These are phyloP conservation scores for Ladona fulva DNA, from an alignment of 1,140 invertebrate species.

Conservation along the genomic window DNA sequence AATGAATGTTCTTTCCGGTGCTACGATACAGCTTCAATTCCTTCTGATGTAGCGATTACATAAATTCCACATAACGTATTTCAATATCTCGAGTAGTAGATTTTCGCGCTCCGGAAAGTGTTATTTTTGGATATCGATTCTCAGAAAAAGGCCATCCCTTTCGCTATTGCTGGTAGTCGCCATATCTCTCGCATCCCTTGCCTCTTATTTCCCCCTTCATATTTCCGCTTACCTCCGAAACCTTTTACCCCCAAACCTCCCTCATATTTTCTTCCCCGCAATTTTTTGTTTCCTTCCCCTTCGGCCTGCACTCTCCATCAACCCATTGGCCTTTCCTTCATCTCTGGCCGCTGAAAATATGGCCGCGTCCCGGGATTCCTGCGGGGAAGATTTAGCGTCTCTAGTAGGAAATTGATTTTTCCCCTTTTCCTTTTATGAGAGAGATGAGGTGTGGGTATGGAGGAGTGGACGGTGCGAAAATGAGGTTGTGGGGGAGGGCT, in stretches of 20 bases:
- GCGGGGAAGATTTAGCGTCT: background rate
- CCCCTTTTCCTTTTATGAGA: background rate
- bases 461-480: background rate
- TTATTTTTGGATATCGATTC: no score
- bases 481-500: background rate
- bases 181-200: background rate
- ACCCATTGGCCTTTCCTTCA: background rate
- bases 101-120: no score
- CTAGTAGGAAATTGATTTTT: background rate
- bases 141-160: no score
- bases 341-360: background rate
- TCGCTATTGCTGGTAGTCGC: no score
- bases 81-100: no score
- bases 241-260: background rate
- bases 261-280: background rate
- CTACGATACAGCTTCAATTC: no score
- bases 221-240: background rate
- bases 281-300: background rate
- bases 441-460: background rate
- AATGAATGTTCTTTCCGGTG: no score
- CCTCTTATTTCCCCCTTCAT: background rate
- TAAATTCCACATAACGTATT: no score
- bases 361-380: background rate
- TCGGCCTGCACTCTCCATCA: background rate
- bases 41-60: no score